Conservation (phyloP, 2,888 invertebrate genomes). For the Dascillus cervinus region DNA sequence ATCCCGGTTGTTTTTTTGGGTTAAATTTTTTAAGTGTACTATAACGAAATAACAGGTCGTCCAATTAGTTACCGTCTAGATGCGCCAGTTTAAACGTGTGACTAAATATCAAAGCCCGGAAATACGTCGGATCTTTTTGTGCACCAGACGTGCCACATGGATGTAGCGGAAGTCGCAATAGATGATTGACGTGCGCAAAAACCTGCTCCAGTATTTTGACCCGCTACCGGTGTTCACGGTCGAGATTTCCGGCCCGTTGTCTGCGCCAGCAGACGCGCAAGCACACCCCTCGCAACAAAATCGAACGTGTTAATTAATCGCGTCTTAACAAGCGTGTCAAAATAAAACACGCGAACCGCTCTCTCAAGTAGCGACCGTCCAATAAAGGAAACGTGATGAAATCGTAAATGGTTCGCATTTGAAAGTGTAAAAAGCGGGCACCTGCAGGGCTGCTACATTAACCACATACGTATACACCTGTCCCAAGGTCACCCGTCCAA, state of each 20-base stretch:
- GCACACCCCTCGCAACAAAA: no score
- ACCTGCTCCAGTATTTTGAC: slow-evolving; percentile 4
- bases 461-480: slow-evolving; percentile 24
- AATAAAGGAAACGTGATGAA: slow-evolving; percentile 21
- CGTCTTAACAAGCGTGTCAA: slow-evolving; percentile 15
- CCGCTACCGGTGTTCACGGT: background rate
- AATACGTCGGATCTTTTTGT: no score
- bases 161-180: background rate
- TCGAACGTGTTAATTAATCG: slow-evolving; percentile 20
- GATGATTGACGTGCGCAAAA: slow-evolving; percentile 4
- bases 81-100: no score
- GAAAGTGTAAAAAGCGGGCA: slow-evolving; percentile 25
- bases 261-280: background rate
- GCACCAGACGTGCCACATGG: slow-evolving; percentile 2
- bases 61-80: no score
- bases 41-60: no score
- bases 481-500: slow-evolving; percentile 30
- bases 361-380: slow-evolving; percentile 15
- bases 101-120: no score
- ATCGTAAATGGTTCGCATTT: slow-evolving; percentile 22
- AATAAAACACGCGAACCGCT: slow-evolving; percentile 17
- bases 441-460: slow-evolving; percentile 24
- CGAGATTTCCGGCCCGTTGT: slow-evolving; percentile 3
- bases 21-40: no score
- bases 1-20: no score